These are phyloP conservation scores for Noturus placidus DNA, from an alignment of 2,113 vertebrate species.

Conservation along the genomic window DNA sequence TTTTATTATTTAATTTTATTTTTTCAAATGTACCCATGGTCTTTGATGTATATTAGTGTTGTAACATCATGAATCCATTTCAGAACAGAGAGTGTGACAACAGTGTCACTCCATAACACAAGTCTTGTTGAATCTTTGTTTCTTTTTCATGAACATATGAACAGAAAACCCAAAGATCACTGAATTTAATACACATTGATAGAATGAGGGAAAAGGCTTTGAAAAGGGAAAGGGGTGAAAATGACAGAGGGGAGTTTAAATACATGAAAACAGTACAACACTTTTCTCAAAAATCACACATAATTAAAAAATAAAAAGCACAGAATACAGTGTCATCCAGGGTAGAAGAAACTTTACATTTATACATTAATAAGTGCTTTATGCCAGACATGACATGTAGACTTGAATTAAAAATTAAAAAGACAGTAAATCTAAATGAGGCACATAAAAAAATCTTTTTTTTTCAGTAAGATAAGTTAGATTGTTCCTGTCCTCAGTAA, in stretches of 20 bases:
- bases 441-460: constrained; percentile 41
- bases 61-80: constrained; percentile 69
- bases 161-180: constrained; percentile 73
- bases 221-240: constrained; percentile 51
- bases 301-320: constrained; percentile 57
- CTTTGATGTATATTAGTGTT: constrained; percentile 73
- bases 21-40: constrained; percentile 66
- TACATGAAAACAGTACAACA: constrained; percentile 70
- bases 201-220: constrained; percentile 43
- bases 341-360: constrained; percentile 70
- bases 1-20: constrained; percentile 61
- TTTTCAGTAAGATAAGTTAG: constrained; percentile 18
- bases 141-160: constrained; percentile 67
- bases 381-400: constrained; percentile 70
- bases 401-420: constrained; percentile 53
- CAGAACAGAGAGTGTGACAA: constrained; percentile 63
- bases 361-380: constrained; percentile 73
- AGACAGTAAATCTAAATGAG: constrained; percentile 51
- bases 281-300: constrained; percentile 55
- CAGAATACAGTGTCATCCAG: constrained; percentile 71
- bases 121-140: constrained; percentile 48
- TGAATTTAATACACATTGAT: constrained; percentile 70
- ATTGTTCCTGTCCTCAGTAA: constrained; percentile 9
- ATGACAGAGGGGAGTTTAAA: constrained; percentile 53
- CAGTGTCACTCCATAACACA: constrained; percentile 59